These are phyloP conservation scores for Cyprinodon diabolis DNA, from an alignment of 2,797 vertebrate genomes.

Conservation along the genomic window DNA sequence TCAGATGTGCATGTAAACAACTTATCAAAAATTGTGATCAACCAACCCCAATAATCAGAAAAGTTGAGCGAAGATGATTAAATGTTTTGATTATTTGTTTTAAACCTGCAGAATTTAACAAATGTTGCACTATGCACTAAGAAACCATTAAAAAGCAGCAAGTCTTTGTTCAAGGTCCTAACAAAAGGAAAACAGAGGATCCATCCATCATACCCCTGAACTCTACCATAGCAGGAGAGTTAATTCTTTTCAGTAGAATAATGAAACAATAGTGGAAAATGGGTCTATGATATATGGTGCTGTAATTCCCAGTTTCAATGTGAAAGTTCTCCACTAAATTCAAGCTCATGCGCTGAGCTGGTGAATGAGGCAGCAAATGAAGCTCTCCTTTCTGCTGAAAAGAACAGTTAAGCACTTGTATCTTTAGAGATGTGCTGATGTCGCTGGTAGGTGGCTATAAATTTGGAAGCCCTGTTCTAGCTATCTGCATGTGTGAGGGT, in stretches of 20 bases:
- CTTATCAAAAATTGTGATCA: too few species aligned
- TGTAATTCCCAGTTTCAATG: constrained; percentile 1
- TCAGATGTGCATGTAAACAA: too few species aligned
- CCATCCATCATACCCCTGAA: constrained; percentile 16
- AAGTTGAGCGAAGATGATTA: background rate
- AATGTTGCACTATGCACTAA: background rate
- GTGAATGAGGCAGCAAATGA: constrained; percentile 18
- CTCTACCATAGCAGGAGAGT: constrained; percentile 7
- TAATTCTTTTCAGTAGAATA: constrained; percentile 20
- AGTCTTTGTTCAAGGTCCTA: background rate
- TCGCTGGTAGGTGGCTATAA: constrained; percentile 26
- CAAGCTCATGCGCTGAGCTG: constrained; percentile 12
- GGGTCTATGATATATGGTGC: background rate
- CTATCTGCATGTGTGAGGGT: constrained; percentile 11
- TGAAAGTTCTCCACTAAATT: constrained; percentile 20
- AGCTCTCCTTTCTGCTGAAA: constrained; percentile 15
- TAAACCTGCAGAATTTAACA: too few species aligned
- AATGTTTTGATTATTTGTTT: background rate
- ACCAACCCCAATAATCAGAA: too few species aligned
- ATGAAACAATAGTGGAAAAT: constrained; percentile 13
- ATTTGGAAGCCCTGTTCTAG: constrained; percentile 24
- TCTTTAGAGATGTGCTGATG: constrained; percentile 28
- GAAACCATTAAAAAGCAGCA: background rate
- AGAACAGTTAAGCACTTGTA: constrained; percentile 6
- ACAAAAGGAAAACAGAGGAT: constrained; percentile 1